Conservation (phyloP, 1,140 invertebrate genomes). For the Popillia japonica region DNA sequence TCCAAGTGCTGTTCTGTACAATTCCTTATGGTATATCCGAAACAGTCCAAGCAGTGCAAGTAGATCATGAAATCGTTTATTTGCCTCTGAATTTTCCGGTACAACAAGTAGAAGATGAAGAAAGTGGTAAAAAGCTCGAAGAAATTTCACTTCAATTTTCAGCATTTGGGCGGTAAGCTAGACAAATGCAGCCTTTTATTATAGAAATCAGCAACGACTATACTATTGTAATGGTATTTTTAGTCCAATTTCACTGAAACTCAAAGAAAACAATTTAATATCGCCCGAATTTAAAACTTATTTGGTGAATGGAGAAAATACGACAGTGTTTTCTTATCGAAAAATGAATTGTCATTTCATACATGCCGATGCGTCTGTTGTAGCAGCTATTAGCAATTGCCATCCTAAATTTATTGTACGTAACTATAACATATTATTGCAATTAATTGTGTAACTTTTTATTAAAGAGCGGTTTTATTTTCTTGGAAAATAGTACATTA, state of each 20-base stretch:
- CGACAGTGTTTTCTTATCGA: conserved; percentile 51
- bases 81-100: conserved; percentile 34
- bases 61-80: conserved; percentile 43
- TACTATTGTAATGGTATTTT: conserved; percentile 40
- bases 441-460: conserved; percentile 35
- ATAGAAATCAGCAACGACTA: conserved; percentile 30
- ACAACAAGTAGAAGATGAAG: conserved; percentile 4
- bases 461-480: conserved; percentile 68
- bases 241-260: conserved; percentile 59
- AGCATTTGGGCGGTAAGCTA: conserved; percentile 41
- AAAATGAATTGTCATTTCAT: conserved; percentile 64
- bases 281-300: conserved; percentile 62
- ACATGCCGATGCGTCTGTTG: conserved; percentile 58
- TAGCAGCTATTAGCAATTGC: conserved; percentile 66
- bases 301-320: conserved; percentile 55
- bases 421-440: conserved; percentile 28
- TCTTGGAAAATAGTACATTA: conserved; percentile 69
- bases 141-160: conserved; percentile 21
- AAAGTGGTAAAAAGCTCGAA: not conserved
- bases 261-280: conserved; percentile 64
- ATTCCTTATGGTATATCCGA: not conserved
- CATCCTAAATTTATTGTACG: conserved; percentile 61
- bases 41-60: not conserved
- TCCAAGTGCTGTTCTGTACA: not conserved
- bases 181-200: not conserved